Conservation (phyloP, 2,797 vertebrate genomes). For the Halcyon smyrnensis region DNA sequence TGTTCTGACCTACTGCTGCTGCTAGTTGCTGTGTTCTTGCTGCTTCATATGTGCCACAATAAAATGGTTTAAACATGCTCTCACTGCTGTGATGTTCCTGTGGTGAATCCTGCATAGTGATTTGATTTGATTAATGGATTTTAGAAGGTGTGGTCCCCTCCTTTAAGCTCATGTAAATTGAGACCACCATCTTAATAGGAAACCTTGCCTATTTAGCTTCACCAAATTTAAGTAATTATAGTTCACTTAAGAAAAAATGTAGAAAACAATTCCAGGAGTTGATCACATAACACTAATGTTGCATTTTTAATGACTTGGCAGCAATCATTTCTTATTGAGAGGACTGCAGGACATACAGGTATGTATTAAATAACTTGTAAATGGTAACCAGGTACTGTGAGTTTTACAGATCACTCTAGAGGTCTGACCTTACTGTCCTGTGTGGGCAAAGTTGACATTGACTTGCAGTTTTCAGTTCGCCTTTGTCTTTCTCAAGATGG, state of each 20-base stretch:
- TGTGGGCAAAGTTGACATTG: background rate
- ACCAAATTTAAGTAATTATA: slow-evolving; percentile 58
- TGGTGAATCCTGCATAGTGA: slow-evolving; percentile 48
- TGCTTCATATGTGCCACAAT: slow-evolving; percentile 21
- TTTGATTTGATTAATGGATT: slow-evolving; percentile 75
- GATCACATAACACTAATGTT: slow-evolving; percentile 5
- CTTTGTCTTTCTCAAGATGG: background rate
- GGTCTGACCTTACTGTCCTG: background rate
- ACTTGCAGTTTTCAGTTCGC: background rate
- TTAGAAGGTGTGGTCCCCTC: slow-evolving; percentile 61
- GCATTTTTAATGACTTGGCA: slow-evolving; percentile 33
- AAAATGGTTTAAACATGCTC: slow-evolving; percentile 54
- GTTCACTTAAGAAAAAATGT: slow-evolving; percentile 50
- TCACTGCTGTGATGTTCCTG: slow-evolving; percentile 53
- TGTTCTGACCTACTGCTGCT: slow-evolving; percentile 23
- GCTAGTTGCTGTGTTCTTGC: slow-evolving; percentile 62
- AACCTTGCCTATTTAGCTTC: slow-evolving; percentile 59
- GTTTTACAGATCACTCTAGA: background rate
- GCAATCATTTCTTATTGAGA: background rate
- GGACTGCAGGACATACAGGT: background rate
- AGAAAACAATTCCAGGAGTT: slow-evolving; percentile 51
- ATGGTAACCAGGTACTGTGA: background rate
- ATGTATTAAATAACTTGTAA: background rate
- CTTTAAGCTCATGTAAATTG: slow-evolving; percentile 67
- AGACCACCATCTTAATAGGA: slow-evolving; percentile 63